Base-by-base conservation (phyloP, 2,113 vertebrate species). In the Sturnira hondurensis region DNA sequence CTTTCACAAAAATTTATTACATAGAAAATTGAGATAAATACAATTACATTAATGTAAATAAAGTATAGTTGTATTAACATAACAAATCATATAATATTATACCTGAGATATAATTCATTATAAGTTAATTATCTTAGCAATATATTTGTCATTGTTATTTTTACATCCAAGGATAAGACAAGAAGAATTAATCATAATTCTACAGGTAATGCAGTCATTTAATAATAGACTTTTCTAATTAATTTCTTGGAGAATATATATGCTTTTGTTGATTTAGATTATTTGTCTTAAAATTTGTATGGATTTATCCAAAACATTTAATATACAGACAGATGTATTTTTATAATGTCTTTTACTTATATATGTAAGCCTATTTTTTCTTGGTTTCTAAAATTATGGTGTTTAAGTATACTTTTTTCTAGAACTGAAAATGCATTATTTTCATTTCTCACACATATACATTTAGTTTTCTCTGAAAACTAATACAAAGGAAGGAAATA, bases 231-330 rank as follows among this genome's bases (percentile, higher is more conserved):
- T 65, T 47, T 91, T 10, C 5, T 50, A 95, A 43, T 36, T 93
- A 88, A 73, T 77, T n/a, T 50, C 17, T 41, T 24, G 8, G 15
- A 3, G 54, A 71, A 47, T 56, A 91, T 81, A 78, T 80, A 65
- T 50, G 33, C 17, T 77, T 89, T 86, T 74, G n/a, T n/a, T 89
- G 41, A 80, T 43, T 96, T 91, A 45, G 89, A 96, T 67, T 91
- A 50, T 71, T 84, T 83, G 70, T 68, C 26, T 20, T 85, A 58
- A 88, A 93, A 82, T 56, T 67, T 38, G 71, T 65, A 91, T 50
- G 28, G 58, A 87, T 76, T 84, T 80, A 94, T 73, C 41, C 56
- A 86, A 89, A 74, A 78, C 5, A 86, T 14, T 84, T 94, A 24
- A 86, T 86, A 93, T 11, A 76, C 4, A 89, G 28, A 1, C 7